Evolutionary conservation across 2,113 vertebrate genomes (phyloP).

Genomic region (Dinomys branickii): DNA sequence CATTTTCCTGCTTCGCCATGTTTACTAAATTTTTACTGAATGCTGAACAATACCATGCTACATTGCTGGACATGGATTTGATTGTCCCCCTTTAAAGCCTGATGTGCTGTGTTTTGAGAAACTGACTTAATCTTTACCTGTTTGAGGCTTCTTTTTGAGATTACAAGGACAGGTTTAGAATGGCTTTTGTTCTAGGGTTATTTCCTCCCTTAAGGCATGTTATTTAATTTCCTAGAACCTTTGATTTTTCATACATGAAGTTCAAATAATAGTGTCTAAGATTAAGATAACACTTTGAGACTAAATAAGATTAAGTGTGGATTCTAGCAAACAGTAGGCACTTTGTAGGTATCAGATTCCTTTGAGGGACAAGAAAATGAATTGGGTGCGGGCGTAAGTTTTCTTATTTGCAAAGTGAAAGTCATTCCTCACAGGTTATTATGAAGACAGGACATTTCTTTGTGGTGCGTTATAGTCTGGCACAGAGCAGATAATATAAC

Average conservation of each 20-base stretch:
- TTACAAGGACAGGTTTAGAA: not conserved
- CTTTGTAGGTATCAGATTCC: no score
- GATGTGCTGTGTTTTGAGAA: not conserved
- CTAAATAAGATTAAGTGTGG: not conserved
- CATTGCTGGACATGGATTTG: not conserved
- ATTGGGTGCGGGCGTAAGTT: not conserved
- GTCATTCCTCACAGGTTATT: not conserved
- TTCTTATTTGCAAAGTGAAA: not conserved
- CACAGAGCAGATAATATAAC: rapidly evolving
- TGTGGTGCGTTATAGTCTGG: not conserved
- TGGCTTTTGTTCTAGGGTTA: not conserved
- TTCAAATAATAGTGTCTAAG: not conserved
- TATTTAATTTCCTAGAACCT: not conserved
- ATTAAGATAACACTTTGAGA: not conserved
- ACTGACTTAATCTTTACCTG: not conserved
- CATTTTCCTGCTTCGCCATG: not conserved
- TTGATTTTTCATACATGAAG: not conserved
- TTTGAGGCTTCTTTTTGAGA: not conserved
- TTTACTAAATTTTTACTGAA: not conserved
- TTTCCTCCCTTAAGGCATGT: not conserved
- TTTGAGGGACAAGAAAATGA: not conserved
- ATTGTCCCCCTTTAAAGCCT: not conserved
- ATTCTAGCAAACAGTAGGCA: no score
- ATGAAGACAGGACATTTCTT: not conserved
- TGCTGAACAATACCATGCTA: not conserved